Base-by-base conservation (phyloP, 2,888 invertebrate species). In the Leptinotarsa rubiginosa region DNA sequence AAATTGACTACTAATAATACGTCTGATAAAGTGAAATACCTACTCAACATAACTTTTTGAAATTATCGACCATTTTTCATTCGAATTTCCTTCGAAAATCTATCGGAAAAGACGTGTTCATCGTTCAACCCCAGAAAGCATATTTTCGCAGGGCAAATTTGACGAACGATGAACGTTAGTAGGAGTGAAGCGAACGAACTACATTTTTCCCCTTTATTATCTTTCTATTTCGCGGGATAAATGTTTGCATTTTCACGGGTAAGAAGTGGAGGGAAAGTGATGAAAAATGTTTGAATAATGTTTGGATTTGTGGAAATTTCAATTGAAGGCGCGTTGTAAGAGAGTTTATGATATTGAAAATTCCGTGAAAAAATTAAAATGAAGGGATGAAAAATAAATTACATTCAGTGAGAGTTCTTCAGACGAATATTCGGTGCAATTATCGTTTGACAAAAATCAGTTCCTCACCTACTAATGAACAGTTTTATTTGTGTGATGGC, bases 161-260 rank as follows among this genome's bases (percentile, higher is more conserved):
- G 83, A 82, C 75, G 79, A 80, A 84, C 80, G 82, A 81, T 81
- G 75, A 74, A 77, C 75, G 64, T 75, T 78, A 82, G 81, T 81
- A 80, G 79, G 83, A 82, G 80, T 76, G 81, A 82, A 80, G 74
- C 81, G 80, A 78, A 81, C 79, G 80, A 78, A 81, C 80, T 73
- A 68, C 65, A 75, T 75, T 82, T 82, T 79, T 78, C 82, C 82
- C 83, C 81, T 84, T 82, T 86, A 86, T 86, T 86, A 86, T 86
- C 85, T 84, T 86, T 86, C 84, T 85, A 85, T 85, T 86, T 82
- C 83, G 78, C 83, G 83, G 81, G 83, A 83, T 81, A 84, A 85
- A 85, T 85, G 84, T 85, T 85, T 85, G 83, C 83, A 74, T 80
- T 83, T 77, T 79, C 73, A 73, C 76, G 77, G 74, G 67, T 72